Percentiles rank a stretch among this genome's conserved stretches.
Evolutionary conservation across 2,888 invertebrate species (phyloP).

Genomic region (Hirtodrosophila duncani): DNA sequence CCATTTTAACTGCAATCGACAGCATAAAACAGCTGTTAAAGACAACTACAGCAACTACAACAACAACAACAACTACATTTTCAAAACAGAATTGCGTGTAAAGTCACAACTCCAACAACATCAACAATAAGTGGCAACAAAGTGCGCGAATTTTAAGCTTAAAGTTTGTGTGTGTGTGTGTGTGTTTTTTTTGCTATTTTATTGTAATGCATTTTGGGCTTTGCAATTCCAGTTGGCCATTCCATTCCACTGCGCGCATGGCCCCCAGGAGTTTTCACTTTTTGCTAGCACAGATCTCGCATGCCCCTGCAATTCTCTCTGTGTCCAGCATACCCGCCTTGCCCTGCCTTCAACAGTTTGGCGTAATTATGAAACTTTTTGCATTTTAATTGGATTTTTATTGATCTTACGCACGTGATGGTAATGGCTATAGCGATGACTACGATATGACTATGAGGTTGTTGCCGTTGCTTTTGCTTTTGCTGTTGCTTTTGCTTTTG

Average conservation of each 20-base stretch:
- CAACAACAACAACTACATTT: slow-evolving; percentile 29
- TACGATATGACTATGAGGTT: neutral
- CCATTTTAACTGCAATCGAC: slow-evolving; percentile 62
- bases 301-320: neutral
- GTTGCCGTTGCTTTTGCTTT: neutral
- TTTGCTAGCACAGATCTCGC: slow-evolving; percentile 10
- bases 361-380: slow-evolving; percentile 65
- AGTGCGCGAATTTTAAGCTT: slow-evolving; percentile 36
- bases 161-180: slow-evolving; percentile 13
- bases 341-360: slow-evolving; percentile 17
- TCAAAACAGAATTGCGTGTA: slow-evolving; percentile 50
- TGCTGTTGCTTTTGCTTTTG: too few species aligned
- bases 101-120: slow-evolving; percentile 35
- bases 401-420: slow-evolving; percentile 69
- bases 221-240: slow-evolving; percentile 41
- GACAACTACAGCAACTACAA: slow-evolving; percentile 19
- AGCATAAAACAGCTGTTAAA: slow-evolving; percentile 53
- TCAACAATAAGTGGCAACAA: slow-evolving; percentile 26
- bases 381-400: slow-evolving; percentile 68
- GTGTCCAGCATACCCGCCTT: neutral
- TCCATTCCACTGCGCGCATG: slow-evolving; percentile 40
- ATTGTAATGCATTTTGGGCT: slow-evolving; percentile 46
- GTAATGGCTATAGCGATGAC: slow-evolving; percentile 1
- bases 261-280: slow-evolving; percentile 49
- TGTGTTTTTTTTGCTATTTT: slow-evolving; percentile 31